Conservation (phyloP, 2,888 invertebrate species). For the Drosophila antonietae region DNA sequence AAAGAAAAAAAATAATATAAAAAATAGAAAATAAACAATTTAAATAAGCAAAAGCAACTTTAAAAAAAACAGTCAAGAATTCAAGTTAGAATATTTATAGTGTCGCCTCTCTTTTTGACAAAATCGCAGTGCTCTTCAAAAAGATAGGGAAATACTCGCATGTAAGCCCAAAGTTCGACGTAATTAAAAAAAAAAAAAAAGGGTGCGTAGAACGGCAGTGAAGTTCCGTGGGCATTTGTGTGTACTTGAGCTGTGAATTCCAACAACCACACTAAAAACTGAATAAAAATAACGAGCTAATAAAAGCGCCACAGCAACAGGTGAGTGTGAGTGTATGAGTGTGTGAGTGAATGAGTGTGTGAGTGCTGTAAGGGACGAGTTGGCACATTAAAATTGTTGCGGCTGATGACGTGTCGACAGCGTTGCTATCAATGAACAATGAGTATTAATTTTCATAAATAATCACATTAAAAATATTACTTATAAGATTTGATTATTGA, state of each 20-base stretch:
- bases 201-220: slow-evolving; percentile 59
- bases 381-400: slow-evolving; percentile 55
- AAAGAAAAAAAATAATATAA: no score
- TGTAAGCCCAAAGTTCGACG: slow-evolving; percentile 51
- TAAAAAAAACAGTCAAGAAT: not conserved
- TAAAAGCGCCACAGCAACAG: slow-evolving; percentile 67
- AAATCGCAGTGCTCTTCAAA: not conserved
- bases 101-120: not conserved
- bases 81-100: not conserved
- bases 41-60: not conserved
- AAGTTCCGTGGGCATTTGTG: slow-evolving; percentile 32
- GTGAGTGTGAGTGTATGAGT: slow-evolving; percentile 53
- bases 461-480: slow-evolving; percentile 71
- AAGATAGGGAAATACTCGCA: slow-evolving; percentile 21
- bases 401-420: slow-evolving; percentile 64
- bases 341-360: no score
- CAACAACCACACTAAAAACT: slow-evolving; percentile 19
- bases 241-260: slow-evolving; percentile 52
- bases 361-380: slow-evolving; percentile 43
- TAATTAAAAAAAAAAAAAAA: slow-evolving; percentile 75
- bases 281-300: slow-evolving; percentile 73
- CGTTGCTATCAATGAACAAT: slow-evolving; percentile 73
- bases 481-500: slow-evolving; percentile 40
- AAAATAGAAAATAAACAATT: no score
- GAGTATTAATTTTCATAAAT: slow-evolving; percentile 80